Evolutionary conservation across 2,888 invertebrate genomes (phyloP).

Genomic region (Ferrisia virgata): DNA sequence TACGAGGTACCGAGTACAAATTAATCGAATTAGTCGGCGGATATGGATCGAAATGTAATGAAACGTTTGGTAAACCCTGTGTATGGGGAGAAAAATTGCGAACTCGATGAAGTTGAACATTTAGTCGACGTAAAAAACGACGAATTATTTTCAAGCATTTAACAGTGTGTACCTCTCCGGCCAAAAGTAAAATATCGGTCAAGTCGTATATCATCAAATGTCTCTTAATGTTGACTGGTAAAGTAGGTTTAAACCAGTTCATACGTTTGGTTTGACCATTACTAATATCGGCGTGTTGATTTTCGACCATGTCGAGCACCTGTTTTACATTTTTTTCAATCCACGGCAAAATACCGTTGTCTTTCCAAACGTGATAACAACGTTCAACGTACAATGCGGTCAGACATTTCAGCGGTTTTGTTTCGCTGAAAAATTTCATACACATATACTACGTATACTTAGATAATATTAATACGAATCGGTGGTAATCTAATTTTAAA

Average conservation of each 20-base stretch:
- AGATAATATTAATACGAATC: not conserved
- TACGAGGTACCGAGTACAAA: constrained; percentile 62
- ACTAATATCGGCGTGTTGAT: constrained; percentile 59
- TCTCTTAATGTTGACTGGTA: constrained; percentile 66
- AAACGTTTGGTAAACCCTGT: constrained; percentile 57
- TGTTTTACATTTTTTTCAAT: constrained; percentile 68
- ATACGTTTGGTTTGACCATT: constrained; percentile 56
- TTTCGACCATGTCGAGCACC: constrained; percentile 64
- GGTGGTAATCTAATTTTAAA: not conserved
- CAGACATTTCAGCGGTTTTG: constrained; percentile 66
- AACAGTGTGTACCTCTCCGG: constrained; percentile 61
- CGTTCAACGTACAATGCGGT: constrained; percentile 71
- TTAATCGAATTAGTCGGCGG: constrained; percentile 73
- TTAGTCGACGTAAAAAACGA: not conserved
- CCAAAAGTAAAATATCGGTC: constrained; percentile 62
- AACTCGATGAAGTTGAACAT: too few relatives aligned
- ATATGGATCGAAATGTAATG: constrained; percentile 74
- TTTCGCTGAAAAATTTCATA: constrained; percentile 50
- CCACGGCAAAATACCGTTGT: constrained; percentile 70
- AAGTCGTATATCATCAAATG: constrained; percentile 71
- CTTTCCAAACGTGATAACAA: constrained; percentile 75
- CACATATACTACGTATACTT: too few relatives aligned
- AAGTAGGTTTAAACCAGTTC: constrained; percentile 60
- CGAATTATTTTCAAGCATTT: not conserved
- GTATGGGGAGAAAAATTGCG: not conserved